Base-by-base conservation (phyloP, 2,113 vertebrate species). In the Illadopsis cleaveri region DNA sequence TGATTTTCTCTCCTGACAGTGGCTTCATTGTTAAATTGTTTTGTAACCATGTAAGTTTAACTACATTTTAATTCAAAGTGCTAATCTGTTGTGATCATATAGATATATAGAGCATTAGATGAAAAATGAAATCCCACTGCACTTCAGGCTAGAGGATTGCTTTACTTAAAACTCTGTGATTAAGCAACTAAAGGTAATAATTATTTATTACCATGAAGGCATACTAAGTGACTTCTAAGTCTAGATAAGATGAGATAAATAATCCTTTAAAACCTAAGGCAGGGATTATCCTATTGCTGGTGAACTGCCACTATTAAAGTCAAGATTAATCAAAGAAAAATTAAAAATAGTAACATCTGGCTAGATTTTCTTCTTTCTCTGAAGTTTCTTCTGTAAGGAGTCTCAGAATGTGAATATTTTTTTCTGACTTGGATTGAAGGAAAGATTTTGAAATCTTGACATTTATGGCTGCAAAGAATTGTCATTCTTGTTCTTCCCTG, bases 121-220 rank as follows among this genome's bases (percentile, higher is more conserved):
- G 66, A 94, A 87, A 78, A 85, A 37, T 48, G 54, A 92, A 93
- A 73, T 82, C 50, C 53, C 62, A 69, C 71, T 72, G 50, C 53
- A 88, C 31, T 88, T 90, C 82, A 82, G 62, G 45, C 58, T 93
- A 93, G 45, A 61, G 62, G 45, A 90, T 54, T 45, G 12, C 69
- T 87, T 93, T 92, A 25, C 66, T 82, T 92, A 80, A 94, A 95
- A 94, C 18, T 71, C 48, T 88, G 22, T 76, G 82, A 92, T 89
- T 77, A 86, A 95, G 60, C 42, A 89, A 84, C 51, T 82, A 80
- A 35, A 65, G 58, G 76, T 94, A 68, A 58, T 83, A 94, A 87
- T 87, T 95, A 65, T 84, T 94, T 93, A 76, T 93, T 89, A 56
- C 40, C 19, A 60, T 76, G 72, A 88, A 95, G 79, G 58, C 61